Conservation (phyloP, 1,140 invertebrate genomes). For the Cherax quadricarinatus region DNA sequence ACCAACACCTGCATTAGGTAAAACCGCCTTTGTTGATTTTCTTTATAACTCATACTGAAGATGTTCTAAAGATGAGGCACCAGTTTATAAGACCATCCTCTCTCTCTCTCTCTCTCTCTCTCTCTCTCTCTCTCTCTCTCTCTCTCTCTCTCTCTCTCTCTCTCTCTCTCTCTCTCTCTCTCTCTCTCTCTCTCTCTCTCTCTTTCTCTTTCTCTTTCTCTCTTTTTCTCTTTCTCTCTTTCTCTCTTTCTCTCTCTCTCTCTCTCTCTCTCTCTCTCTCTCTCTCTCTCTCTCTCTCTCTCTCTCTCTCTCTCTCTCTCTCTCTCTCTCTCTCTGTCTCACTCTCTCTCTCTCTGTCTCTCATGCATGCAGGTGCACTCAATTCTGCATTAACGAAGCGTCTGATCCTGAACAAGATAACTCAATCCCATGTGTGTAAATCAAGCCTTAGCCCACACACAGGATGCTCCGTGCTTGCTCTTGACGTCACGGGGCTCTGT, state of each 20-base stretch:
- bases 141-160: not conserved
- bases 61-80: too few species aligned
- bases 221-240: not conserved
- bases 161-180: constrained; percentile 14
- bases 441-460: too few species aligned
- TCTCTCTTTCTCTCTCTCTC: constrained; percentile 11
- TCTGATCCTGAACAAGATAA: too few species aligned
- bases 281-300: not conserved
- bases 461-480: too few species aligned
- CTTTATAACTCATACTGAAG: too few species aligned
- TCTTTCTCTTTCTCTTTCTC: not conserved
- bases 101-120: not conserved
- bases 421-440: too few species aligned
- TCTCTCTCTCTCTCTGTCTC: not conserved
- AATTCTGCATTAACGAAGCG: too few species aligned
- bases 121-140: not conserved
- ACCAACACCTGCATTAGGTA: too few species aligned
- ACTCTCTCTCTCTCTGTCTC: constrained; percentile 7
- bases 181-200: not conserved
- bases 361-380: too few species aligned
- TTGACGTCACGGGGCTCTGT: too few species aligned
- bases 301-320: not conserved
- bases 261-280: not conserved
- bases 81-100: not conserved
- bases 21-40: too few species aligned